Percentiles rank a stretch among this genome's conserved stretches.
These are phyloP conservation scores for Thymelicus lineola DNA, from an alignment of 2,888 invertebrate species.

Conservation along the genomic window DNA sequence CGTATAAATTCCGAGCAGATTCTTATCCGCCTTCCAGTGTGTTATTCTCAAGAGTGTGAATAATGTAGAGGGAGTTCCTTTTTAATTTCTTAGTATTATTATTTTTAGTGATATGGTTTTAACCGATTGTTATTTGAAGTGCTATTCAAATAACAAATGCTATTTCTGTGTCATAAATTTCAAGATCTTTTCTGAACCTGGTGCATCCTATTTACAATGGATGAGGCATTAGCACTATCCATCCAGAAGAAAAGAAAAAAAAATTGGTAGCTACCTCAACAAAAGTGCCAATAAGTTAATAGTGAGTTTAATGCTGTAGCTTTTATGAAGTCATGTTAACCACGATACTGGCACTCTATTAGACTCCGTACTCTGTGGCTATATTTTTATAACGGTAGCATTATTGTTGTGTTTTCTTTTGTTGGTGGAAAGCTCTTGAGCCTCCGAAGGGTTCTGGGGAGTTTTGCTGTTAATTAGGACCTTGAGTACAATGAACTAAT, in stretches of 20 bases:
- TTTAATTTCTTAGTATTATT: not conserved
- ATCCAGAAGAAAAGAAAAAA: no score
- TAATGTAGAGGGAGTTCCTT: conserved; percentile 5
- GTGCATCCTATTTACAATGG: no score
- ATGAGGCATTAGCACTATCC: no score
- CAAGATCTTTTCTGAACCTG: no score
- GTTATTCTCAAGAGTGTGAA: conserved; percentile 43
- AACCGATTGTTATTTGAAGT: no score
- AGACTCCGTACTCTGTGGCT: conserved; percentile 21
- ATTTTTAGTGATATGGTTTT: no score
- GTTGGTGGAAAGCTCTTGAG: conserved; percentile 23
- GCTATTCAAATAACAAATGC: no score
- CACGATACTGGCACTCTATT: not conserved
- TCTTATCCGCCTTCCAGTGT: conserved; percentile 52
- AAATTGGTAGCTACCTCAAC: no score
- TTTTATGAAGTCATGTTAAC: not conserved
- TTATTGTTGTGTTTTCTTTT: conserved; percentile 31
- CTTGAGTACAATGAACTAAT: no score
- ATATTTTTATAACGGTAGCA: conserved; percentile 41
- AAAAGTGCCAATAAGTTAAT: no score
- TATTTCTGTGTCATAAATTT: no score
- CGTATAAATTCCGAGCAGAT: conserved; percentile 65
- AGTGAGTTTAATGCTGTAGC: no score
- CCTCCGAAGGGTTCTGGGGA: conserved; percentile 18
- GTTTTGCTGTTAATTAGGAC: conserved; percentile 23